These are phyloP conservation scores for Ochotona curzoniae DNA, from an alignment of 2,113 vertebrate genomes.

Conservation along the genomic window DNA sequence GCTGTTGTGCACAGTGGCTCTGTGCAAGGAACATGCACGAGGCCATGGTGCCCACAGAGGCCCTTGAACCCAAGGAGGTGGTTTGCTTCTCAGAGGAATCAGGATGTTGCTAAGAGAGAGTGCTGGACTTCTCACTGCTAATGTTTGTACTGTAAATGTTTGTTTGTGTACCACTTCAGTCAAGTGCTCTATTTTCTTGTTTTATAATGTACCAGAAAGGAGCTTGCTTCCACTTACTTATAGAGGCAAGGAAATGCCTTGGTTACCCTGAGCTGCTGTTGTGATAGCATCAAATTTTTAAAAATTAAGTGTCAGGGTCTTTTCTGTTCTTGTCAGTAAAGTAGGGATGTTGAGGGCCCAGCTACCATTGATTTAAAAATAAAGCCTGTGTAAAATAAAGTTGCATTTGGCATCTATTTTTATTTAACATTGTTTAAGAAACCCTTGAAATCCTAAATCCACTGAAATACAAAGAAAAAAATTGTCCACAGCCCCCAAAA, in stretches of 20 bases:
- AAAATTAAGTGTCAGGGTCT: neutral
- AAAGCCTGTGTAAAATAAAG: slow-evolving; percentile 9
- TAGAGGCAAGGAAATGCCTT: neutral
- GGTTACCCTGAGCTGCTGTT: neutral
- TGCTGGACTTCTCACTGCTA: neutral
- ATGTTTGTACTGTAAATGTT: neutral
- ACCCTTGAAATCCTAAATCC: neutral
- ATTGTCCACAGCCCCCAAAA: neutral
- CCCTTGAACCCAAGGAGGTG: neutral
- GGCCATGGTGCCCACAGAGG: neutral
- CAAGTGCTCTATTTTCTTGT: neutral
- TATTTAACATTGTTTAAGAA: neutral
- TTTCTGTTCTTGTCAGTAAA: neutral
- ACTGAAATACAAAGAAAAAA: slow-evolving; percentile 28
- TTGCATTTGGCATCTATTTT: slow-evolving; percentile 5
- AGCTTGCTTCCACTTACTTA: neutral
- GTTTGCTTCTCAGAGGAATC: neutral
- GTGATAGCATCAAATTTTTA: neutral
- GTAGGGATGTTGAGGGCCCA: neutral
- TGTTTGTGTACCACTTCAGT: neutral
- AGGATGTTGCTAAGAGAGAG: neutral
- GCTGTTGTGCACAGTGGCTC: neutral
- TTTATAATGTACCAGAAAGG: neutral
- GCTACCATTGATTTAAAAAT: neutral
- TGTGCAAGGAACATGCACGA: neutral